phyloP scores from a whole-genome alignment of 2,797 vertebrate species.

The Toxotes lorentzi region DNA sequence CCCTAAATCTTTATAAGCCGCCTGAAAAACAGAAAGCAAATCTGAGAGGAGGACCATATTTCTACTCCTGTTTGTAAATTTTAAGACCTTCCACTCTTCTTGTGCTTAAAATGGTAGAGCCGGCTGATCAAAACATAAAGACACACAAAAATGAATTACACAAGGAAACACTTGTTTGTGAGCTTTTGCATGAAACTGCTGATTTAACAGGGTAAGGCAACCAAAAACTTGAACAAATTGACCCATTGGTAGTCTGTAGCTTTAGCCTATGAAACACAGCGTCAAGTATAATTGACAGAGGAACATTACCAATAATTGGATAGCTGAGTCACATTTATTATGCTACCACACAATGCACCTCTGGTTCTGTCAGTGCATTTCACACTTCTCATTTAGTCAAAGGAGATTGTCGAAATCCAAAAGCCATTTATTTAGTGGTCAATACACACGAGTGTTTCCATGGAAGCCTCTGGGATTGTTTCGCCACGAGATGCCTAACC shows the following conservation, averaged over 20 bases:
- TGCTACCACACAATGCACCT: constrained; percentile 65
- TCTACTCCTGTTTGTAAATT: constrained; percentile 43
- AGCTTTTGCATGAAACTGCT: background rate
- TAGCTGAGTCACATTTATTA: constrained; percentile 78
- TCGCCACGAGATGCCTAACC: constrained; percentile 58
- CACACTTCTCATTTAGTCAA: constrained; percentile 79
- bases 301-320: constrained; percentile 77
- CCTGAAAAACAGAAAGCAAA: constrained; percentile 72
- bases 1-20: constrained; percentile 78
- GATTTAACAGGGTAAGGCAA: constrained; percentile 9
- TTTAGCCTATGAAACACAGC: constrained; percentile 47
- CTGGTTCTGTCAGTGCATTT: constrained; percentile 69
- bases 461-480: constrained; percentile 54
- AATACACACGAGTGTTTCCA: constrained; percentile 55
- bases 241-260: constrained; percentile 64
- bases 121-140: constrained; percentile 9
- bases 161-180: background rate
- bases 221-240: constrained; percentile 43
- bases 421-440: constrained; percentile 72
- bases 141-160: constrained; percentile 30
- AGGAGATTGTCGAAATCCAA: constrained; percentile 75
- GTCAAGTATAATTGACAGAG: constrained; percentile 75
- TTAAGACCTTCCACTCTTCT: constrained; percentile 30
- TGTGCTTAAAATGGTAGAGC: constrained; percentile 30
- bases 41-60: constrained; percentile 55